Base-by-base conservation (phyloP, 2,113 vertebrate genomes). In the Bostrychus sinensis region DNA sequence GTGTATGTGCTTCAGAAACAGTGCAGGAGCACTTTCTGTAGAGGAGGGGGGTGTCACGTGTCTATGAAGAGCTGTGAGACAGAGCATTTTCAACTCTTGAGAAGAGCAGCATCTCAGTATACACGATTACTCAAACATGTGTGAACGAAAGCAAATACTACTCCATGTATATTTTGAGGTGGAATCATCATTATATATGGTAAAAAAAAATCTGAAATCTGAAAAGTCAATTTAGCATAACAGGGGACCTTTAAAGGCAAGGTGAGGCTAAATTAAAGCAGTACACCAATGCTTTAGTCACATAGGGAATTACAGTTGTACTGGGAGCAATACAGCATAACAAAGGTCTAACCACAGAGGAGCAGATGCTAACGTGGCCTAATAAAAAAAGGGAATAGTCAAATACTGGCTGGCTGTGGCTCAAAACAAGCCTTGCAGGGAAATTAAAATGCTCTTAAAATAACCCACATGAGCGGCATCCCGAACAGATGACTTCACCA, bases 361-460 rank as follows among this genome's bases (percentile, higher is more conserved):
- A 61, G 45, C 54, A 25, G 28, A 22, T 51, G 11, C 54, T 37
- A 57, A 70, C 61, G 56, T 55, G 59, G 59, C 14, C 37, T 38
- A 38, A 38, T 3, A 13, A 38, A 51, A n/a, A n/a, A 55, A 62
- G 42, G n/a, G 25, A 34, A 38, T 17, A 53, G 30, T 32, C 30
- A 32, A 32, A 32, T 8, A 32, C 30, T 32, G 30, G 30, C 34
- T 56, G 55, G 36, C 60, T 73, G 34, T 60, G 48, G 26, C 67
- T 72, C 45, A 72, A 63, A 59, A 32, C 11, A 11, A 66, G 22
- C 7, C 6, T 45, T 0, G 2, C 37, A 57, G 17, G 28, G 48
- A 70, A n/a, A 75, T 51, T 61, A 57, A 43, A 56, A 51, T 60
- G 39, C 28, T 48, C 46, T 42, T 20, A 55, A 60, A 64, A 59